Evolutionary conservation across 1,140 invertebrate genomes (phyloP).

Genomic region (Harpegnathos saltator): DNA sequence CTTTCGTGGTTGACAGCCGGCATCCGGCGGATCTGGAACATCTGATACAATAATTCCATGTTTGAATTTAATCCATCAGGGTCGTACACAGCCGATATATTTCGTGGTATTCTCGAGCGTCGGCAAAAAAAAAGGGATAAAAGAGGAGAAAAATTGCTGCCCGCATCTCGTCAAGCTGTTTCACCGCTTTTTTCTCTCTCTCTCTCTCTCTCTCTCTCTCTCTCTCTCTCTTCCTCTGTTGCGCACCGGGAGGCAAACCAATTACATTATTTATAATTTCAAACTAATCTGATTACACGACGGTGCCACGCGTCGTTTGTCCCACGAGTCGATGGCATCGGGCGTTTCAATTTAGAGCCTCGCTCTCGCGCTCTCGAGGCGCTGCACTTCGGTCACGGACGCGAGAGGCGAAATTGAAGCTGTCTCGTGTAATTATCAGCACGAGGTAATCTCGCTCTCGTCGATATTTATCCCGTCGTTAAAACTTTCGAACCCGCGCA

Average conservation of each 20-base stretch:
- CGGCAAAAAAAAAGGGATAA: neutral
- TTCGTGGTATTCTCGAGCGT: no score
- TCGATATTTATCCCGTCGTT: constrained; percentile 60
- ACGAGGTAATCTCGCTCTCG: constrained; percentile 39
- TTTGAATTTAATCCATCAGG: constrained; percentile 25
- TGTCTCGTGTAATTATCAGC: constrained; percentile 52
- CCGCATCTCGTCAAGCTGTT: constrained; percentile 15
- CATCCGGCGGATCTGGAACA: constrained; percentile 20
- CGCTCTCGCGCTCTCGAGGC: no score
- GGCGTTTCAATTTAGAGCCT: constrained; percentile 66
- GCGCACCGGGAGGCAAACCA: constrained; percentile 71
- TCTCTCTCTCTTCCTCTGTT: neutral
- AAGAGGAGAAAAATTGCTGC: neutral
- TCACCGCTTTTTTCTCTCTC: constrained; percentile 15
- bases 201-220: no score
- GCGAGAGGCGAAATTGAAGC: constrained; percentile 48
- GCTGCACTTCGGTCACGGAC: constrained; percentile 40
- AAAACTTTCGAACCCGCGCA: constrained; percentile 37
- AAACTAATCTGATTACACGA: constrained; percentile 75
- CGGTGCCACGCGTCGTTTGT: constrained; percentile 70
- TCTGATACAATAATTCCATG: constrained; percentile 14
- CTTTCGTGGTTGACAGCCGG: constrained; percentile 21
- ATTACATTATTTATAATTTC: constrained; percentile 78
- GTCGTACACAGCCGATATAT: neutral
- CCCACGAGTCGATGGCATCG: constrained; percentile 63